Evolutionary conservation across 1,140 invertebrate species (phyloP).

Genomic region (Sipha flava): DNA sequence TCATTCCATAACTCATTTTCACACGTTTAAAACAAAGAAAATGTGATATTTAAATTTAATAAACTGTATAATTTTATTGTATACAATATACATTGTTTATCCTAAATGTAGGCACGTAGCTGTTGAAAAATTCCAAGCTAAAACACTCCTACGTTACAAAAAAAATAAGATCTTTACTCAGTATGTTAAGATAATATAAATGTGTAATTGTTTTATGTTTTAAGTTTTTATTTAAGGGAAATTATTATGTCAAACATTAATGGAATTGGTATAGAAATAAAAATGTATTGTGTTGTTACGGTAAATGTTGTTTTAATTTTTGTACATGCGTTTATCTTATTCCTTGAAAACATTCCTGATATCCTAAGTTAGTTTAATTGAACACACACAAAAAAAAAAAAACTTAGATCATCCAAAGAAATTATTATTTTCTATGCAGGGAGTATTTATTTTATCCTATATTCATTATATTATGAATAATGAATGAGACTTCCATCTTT

Average conservation of each 20-base stretch:
- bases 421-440: too few species aligned
- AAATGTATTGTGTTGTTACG: conserved; percentile 14
- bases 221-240: conserved; percentile 24
- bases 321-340: neutral
- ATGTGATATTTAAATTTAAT: conserved; percentile 30
- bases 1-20: conserved; percentile 30
- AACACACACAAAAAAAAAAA: too few species aligned
- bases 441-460: neutral
- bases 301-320: neutral
- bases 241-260: conserved; percentile 24
- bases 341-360: neutral
- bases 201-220: conserved; percentile 2
- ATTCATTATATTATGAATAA: neutral
- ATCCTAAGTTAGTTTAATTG: neutral
- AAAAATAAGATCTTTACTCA: neutral
- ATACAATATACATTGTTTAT: neutral
- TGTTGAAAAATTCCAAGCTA: neutral
- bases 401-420: too few species aligned
- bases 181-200: neutral
- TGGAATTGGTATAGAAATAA: conserved; percentile 16
- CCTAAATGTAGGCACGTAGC: neutral
- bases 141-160: neutral
- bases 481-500: too few species aligned
- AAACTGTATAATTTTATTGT: neutral
- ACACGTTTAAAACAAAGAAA: conserved; percentile 22